phyloP scores from a whole-genome alignment of 1,140 invertebrate species.

The Trinorchestia longiramus region DNA sequence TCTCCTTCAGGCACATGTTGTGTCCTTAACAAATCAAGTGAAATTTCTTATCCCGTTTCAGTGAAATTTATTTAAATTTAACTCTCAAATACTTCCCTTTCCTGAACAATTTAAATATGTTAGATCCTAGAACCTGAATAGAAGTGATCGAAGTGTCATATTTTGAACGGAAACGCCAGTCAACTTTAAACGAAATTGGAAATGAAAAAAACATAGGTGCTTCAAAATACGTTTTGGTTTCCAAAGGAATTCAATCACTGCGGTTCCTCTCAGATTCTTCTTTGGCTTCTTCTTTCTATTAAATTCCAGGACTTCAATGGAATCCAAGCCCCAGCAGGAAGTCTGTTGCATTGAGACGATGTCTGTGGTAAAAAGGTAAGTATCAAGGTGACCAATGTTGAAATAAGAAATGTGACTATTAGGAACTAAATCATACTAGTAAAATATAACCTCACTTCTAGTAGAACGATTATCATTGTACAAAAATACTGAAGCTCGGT shows the following conservation, averaged over 20 bases:
- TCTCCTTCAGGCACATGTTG: no score
- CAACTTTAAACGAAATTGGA: not conserved
- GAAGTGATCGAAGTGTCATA: not conserved
- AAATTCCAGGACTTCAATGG: not conserved
- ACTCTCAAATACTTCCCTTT: not conserved
- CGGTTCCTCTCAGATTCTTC: not conserved
- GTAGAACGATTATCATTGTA: no score
- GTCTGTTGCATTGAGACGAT: not conserved
- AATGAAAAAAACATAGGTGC: not conserved
- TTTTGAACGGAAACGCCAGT: not conserved
- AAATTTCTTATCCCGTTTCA: not conserved
- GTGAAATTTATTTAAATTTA: not conserved
- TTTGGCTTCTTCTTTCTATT: not conserved
- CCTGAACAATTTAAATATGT: not conserved
- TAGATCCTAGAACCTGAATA: not conserved
- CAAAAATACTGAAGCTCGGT: no score
- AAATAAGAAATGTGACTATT: no score
- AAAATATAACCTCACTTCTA: no score
- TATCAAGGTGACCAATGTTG: not conserved
- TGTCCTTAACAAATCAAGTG: not conserved
- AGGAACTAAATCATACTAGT: no score
- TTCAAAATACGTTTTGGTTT: not conserved
- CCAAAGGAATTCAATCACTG: not conserved
- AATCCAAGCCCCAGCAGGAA: not conserved
- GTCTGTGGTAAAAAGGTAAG: not conserved